Base-by-base conservation (phyloP, 2,888 invertebrate genomes). In the Gasteruption jaculator region DNA sequence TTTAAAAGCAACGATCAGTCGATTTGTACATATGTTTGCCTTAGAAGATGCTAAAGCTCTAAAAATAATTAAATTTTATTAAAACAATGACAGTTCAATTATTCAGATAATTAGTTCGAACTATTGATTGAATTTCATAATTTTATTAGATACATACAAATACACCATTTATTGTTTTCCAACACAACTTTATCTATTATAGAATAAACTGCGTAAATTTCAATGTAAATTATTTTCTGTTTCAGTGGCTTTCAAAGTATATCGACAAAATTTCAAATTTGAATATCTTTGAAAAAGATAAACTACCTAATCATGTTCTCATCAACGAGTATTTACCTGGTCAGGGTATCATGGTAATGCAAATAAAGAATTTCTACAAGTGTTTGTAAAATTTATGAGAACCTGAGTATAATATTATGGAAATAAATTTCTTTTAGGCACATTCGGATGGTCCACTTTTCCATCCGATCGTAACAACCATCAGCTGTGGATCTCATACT, bases 391-490 rank as follows among this genome's bases (percentile, higher is more conserved):
- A n/a, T n/a, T n/a, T n/a, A n/a, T n/a, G n/a, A n/a, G n/a, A n/a
- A n/a, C n/a, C 40, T n/a, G 6, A 21, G 26, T 8, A 41, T 5
- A 19, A 15, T 19, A 12, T 48, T 12, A 15, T 31, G 20, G 15
- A 33, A 38, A 10, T 37, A 22, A n/a, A 39, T 40, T 36, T 45
- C 50, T 35, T 18, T 34, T 41, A 82, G 83, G 89, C 96, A 2
- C 97, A 99, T 74, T 82, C 88, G 16, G 99, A 99, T 74, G 99
- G 99, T 0, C 88, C 92, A 0, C 73, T 97, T 11, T 99, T 95
- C 70, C 83, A 84, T 69, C 95, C 96, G 0, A 85, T 86, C 10
- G 89, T 99, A 40, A 85, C 92, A 12, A 99, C 97, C 0, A 84
- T 99, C 43, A 90, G 85, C 33, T 83, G 93, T 55, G 93, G 94